Evolutionary conservation across 1,140 invertebrate genomes (phyloP).

Genomic region (Bombus impatiens): DNA sequence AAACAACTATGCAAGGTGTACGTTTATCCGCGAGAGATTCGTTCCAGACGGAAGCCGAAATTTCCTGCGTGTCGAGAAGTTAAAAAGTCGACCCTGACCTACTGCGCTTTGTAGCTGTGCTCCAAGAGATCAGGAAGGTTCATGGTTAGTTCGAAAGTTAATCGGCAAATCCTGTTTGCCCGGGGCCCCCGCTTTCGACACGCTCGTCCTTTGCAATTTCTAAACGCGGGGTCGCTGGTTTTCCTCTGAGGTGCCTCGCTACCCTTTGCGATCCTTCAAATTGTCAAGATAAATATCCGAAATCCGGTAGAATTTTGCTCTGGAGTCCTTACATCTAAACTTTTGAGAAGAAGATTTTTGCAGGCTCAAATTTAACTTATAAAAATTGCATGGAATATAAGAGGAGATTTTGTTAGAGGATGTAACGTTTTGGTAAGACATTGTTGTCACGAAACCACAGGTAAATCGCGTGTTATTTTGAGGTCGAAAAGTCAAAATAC

Average conservation of each 20-base stretch:
- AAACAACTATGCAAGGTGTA: conserved; percentile 19
- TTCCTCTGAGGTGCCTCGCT: conserved; percentile 58
- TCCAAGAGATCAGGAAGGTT: conserved; percentile 22
- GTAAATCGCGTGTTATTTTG: conserved; percentile 21
- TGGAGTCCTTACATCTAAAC: too few relatives aligned
- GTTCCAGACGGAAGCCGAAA: conserved; percentile 21
- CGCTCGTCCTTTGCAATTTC: conserved; percentile 49
- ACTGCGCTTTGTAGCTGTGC: not conserved
- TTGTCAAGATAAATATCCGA: conserved; percentile 65
- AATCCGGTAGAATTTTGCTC: not conserved
- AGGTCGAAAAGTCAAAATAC: not conserved
- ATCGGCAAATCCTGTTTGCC: conserved; percentile 71
- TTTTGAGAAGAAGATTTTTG: too few relatives aligned
- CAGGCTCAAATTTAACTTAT: not conserved
- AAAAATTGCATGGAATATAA: not conserved
- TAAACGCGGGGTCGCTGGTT: conserved; percentile 52
- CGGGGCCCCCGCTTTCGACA: conserved; percentile 58
- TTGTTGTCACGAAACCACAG: not conserved
- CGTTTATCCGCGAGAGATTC: conserved; percentile 30
- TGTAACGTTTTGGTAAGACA: not conserved
- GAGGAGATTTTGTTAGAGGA: not conserved
- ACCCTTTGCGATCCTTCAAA: conserved; percentile 27
- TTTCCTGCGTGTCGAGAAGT: conserved; percentile 30
- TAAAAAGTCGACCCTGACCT: conserved; percentile 48
- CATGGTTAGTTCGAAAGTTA: conserved; percentile 41